Conservation (phyloP, 2,888 invertebrate species). For the Agrypnus murinus region DNA sequence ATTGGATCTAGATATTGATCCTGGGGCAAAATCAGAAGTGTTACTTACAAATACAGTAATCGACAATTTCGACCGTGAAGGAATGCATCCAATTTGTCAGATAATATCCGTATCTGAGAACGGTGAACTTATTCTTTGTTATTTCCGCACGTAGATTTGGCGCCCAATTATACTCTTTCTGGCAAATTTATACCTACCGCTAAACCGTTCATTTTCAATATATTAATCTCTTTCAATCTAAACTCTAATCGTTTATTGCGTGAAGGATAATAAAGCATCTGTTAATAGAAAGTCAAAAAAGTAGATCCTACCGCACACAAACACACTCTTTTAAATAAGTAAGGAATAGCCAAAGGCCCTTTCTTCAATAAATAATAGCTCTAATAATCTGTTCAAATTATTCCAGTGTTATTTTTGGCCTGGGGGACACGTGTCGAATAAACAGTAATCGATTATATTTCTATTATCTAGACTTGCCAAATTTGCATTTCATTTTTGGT, state of each 20-base stretch:
- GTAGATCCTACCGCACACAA: no score
- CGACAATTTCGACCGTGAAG: conserved; percentile 60
- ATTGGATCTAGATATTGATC: background rate
- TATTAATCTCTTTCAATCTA: background rate
- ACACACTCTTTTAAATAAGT: no score
- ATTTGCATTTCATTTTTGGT: conserved; percentile 40
- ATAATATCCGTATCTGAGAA: conserved; percentile 65
- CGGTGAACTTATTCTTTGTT: conserved; percentile 63
- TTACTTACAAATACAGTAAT: conserved; percentile 40
- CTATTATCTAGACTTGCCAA: background rate
- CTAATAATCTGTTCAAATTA: conserved; percentile 41
- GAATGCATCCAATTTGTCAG: conserved; percentile 67
- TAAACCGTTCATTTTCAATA: background rate
- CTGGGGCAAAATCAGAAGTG: conserved; percentile 25
- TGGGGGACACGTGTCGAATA: conserved; percentile 40
- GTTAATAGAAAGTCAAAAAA: no score
- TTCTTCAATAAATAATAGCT: conserved; percentile 41
- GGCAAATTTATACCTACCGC: conserved; percentile 11
- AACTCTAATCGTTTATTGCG: no score
- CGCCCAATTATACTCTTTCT: conserved; percentile 24
- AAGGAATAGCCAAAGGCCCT: conserved; percentile 55
- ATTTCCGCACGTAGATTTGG: conserved; percentile 61
- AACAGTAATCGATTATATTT: conserved; percentile 41
- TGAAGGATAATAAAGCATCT: no score
- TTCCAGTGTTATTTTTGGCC: conserved; percentile 28